A percentile compares a stretch with the other conserved stretches of the same genome.
Conservation (phyloP, 2,797 vertebrate species). For the Peromyscus eremicus region DNA sequence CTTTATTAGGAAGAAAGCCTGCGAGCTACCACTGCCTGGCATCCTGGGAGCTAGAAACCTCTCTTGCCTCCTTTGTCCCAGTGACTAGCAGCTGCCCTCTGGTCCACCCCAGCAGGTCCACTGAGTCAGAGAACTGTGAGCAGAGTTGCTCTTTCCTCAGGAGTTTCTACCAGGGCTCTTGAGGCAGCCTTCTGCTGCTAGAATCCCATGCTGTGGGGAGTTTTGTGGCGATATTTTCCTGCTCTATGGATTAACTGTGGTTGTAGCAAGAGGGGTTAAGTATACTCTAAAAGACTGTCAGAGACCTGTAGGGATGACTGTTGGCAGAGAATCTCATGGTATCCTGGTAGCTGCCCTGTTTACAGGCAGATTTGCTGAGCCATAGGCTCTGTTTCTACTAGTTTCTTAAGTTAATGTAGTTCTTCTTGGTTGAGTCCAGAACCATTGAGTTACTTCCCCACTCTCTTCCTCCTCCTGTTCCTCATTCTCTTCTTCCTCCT, state of each 20-base stretch:
- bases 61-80: background rate
- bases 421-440: background rate
- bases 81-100: fast-evolving
- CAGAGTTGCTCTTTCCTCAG: fast-evolving
- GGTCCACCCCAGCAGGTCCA: fast-evolving
- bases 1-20: too few relatives aligned
- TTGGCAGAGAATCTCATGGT: background rate
- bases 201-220: background rate
- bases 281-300: background rate
- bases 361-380: background rate
- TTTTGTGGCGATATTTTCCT: background rate
- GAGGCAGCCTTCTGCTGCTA: background rate
- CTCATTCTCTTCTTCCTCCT: background rate
- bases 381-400: too few relatives aligned
- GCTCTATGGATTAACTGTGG: background rate
- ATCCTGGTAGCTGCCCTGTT: background rate
- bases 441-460: too few relatives aligned
- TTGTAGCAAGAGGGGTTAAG: background rate
- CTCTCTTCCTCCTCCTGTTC: too few relatives aligned
- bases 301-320: background rate
- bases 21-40: too few relatives aligned
- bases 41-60: background rate
- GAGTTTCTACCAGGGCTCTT: background rate
- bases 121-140: background rate
- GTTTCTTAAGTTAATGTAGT: fast-evolving